Evolutionary conservation across 2,797 vertebrate species (phyloP).

Genomic region (Tenualosa thibaudeaui): DNA sequence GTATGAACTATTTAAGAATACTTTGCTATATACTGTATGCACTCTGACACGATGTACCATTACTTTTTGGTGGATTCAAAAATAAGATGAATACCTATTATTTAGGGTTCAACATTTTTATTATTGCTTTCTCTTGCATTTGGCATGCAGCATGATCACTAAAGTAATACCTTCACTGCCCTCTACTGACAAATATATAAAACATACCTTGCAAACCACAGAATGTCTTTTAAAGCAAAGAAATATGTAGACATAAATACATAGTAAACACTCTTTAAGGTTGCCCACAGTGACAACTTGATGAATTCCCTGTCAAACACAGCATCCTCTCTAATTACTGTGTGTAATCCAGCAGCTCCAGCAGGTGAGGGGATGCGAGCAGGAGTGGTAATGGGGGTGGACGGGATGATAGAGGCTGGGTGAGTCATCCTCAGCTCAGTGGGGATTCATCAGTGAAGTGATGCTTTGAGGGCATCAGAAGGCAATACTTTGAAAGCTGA

Average conservation of each 20-base stretch:
- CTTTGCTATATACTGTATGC: too few relatives aligned
- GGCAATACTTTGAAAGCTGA: constrained; percentile 21
- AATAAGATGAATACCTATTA: constrained; percentile 13
- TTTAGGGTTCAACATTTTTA: neutral
- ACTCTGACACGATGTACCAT: neutral
- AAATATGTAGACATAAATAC: neutral
- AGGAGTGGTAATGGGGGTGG: neutral
- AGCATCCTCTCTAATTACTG: neutral
- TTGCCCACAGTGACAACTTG: neutral
- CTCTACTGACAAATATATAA: constrained; percentile 36
- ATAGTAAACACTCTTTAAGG: neutral
- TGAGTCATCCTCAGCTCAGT: constrained; percentile 23
- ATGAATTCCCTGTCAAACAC: neutral
- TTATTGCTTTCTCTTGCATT: neutral
- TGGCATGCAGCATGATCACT: neutral
- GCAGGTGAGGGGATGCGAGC: neutral
- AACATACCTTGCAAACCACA: neutral
- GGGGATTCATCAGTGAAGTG: constrained; percentile 21
- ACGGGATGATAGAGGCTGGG: neutral
- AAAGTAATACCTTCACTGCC: constrained; percentile 24
- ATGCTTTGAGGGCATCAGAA: constrained; percentile 29
- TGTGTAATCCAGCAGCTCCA: neutral
- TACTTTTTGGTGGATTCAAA: constrained; percentile 1
- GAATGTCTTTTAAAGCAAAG: neutral
- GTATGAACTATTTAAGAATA: too few relatives aligned